These are phyloP conservation scores for zebrafish (Danio rerio) DNA, from an alignment of 2,113 vertebrate species.

Conservation along the genomic window GRCz12tu NC_133183.1:30116501-30117000, in stretches of 20 bases:
- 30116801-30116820: too few species aligned
- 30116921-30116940: background rate
- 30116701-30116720: too few species aligned
- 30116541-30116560: too few species aligned
- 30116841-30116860: background rate
- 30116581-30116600: background rate
- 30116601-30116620: background rate
- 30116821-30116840: background rate
- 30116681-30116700: too few species aligned
- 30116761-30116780: too few species aligned
- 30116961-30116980: slow-evolving; percentile 25
- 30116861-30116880: slow-evolving; percentile 4
- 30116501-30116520: too few species aligned
- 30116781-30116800: too few species aligned
- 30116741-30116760: too few species aligned
- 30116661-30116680: background rate
- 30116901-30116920: slow-evolving; percentile 6
- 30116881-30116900: background rate
- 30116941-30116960: slow-evolving; percentile 23
- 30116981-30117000: slow-evolving; percentile 39
- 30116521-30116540: too few species aligned
- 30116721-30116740: too few species aligned
- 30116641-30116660: background rate
- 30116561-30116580: background rate
- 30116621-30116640: background rate